phyloP scores from a whole-genome alignment of 2,113 vertebrate species.

The Pangasianodon gigas region DNA sequence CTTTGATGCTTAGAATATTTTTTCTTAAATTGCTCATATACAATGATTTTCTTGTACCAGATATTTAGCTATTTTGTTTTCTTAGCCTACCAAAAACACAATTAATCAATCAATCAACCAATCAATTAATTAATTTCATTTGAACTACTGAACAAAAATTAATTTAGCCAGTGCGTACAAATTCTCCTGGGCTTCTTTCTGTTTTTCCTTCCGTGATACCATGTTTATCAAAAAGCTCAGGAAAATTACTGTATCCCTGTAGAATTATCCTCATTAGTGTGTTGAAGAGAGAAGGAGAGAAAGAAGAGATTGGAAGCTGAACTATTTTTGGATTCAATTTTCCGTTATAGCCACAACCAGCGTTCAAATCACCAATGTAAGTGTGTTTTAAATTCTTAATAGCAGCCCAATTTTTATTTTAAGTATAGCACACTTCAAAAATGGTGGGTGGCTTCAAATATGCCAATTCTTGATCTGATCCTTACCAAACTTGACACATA shows the following conservation, averaged over 20 bases:
- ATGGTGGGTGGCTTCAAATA: background rate
- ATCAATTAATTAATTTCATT: background rate
- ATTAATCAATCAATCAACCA: no score
- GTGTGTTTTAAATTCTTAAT: background rate
- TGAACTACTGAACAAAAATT: background rate
- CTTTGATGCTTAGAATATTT: no score
- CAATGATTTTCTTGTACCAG: no score
- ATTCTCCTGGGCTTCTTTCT: background rate
- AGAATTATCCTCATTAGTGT: background rate
- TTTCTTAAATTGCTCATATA: no score
- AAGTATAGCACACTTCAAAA: background rate
- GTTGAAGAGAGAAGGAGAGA: background rate
- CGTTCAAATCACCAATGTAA: background rate
- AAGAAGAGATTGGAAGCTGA: background rate
- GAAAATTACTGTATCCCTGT: background rate
- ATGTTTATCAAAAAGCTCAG: background rate
- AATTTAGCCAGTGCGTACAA: background rate
- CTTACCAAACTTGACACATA: background rate
- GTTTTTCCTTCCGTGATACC: background rate
- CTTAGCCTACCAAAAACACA: no score
- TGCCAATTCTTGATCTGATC: background rate
- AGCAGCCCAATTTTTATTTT: background rate
- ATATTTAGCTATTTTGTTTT: no score
- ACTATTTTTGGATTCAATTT: background rate
- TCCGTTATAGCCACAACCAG: background rate